These are phyloP conservation scores for Odontothrips loti DNA, from an alignment of 2,888 invertebrate genomes.

Conservation along the genomic window DNA sequence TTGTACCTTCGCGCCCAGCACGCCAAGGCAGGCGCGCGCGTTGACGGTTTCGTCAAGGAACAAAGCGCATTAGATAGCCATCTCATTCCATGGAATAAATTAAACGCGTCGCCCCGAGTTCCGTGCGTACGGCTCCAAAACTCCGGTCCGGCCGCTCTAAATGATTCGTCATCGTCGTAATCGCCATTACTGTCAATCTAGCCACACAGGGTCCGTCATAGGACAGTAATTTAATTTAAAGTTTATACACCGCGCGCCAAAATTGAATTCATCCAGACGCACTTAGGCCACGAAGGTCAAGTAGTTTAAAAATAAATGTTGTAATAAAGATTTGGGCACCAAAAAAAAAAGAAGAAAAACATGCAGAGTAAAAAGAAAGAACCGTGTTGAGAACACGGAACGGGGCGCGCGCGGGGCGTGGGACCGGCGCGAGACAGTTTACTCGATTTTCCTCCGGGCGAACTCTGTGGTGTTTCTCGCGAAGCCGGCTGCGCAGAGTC, in stretches of 20 bases:
- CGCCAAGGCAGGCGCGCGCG: too few species aligned
- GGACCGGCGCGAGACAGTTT: neutral
- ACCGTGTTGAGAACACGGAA: too few species aligned
- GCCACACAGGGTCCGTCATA: too few species aligned
- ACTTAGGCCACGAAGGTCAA: neutral
- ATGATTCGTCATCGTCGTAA: constrained; percentile 12
- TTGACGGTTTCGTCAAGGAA: constrained; percentile 12
- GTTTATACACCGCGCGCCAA: neutral
- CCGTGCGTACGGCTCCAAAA: neutral
- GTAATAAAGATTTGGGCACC: too few species aligned
- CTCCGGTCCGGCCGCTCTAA: neutral
- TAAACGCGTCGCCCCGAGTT: neutral
- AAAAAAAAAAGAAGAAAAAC: too few species aligned
- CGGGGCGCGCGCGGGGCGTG: neutral
- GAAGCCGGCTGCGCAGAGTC: too few species aligned
- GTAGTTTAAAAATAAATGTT: neutral
- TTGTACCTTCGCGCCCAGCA: too few species aligned
- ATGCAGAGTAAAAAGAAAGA: too few species aligned
- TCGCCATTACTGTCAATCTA: too few species aligned
- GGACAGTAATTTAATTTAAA: too few species aligned
- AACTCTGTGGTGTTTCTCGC: too few species aligned
- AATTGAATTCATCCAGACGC: neutral
- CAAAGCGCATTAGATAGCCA: constrained; percentile 16
- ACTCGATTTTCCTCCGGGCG: neutral
- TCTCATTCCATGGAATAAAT: constrained; percentile 6